A percentile compares a stretch with the other conserved stretches of the same genome.
Conservation (phyloP, 2,113 vertebrate species). For the Percina caprodes region DNA sequence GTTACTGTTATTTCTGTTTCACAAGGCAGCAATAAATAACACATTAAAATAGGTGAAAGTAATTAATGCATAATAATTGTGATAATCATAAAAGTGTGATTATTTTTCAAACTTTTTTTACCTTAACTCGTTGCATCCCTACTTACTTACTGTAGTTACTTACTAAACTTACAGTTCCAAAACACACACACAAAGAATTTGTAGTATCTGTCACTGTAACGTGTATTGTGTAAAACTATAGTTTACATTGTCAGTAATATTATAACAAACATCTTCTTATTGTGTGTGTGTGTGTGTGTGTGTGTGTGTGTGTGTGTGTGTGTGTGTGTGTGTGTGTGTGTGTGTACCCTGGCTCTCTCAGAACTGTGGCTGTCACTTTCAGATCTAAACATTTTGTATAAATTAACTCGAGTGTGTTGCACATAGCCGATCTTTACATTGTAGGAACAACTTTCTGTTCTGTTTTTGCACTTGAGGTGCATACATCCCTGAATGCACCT, state of each 20-base stretch:
- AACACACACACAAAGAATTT: constrained; percentile 22
- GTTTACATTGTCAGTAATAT: constrained; percentile 5
- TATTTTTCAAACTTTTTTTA: no score
- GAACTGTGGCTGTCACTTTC: background rate
- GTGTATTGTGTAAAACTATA: background rate
- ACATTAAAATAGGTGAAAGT: no score
- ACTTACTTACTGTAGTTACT: no score
- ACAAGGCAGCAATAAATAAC: no score
- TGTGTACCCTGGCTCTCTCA: background rate
- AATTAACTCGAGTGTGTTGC: background rate
- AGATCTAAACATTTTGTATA: no score
- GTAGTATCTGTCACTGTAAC: constrained; percentile 18
- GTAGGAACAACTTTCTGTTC: background rate
- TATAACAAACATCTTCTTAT: background rate
- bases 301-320: background rate
- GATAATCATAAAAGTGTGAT: no score
- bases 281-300: background rate
- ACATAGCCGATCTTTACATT: background rate
- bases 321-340: background rate
- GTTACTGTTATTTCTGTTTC: no score
- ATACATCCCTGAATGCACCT: no score
- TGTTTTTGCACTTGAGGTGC: background rate
- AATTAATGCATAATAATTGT: no score
- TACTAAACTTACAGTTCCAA: constrained; percentile 12
- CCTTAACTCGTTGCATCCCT: no score